Base-by-base conservation (phyloP, 2,113 vertebrate genomes). In the Centrocercus urophasianus region DNA sequence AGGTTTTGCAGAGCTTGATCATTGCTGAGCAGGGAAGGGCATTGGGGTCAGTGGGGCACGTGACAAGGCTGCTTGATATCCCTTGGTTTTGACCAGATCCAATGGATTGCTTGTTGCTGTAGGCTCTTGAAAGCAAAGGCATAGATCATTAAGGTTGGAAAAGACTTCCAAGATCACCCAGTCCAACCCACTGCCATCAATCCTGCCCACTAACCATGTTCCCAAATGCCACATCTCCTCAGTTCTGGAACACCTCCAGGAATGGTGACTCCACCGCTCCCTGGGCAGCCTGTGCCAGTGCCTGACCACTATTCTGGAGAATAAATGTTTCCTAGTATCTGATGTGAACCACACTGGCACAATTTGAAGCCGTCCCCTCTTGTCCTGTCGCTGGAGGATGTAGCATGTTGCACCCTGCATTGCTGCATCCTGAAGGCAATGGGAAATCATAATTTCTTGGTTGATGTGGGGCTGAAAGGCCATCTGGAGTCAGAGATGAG, bases 11-110 rank as follows among this genome's bases (percentile, higher is more conserved):
- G 45, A 66, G 19, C 27, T 54, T 4, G 27, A 61, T 45, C 30
- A 19, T 8, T 0, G 1, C 34, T 43, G 45, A 48, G 21, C 1
- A 1, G 52, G 36, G 34, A 66, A 15, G 36, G 27, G 36, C 32
- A 45, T 7, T 0, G 56, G 27, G 54, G n/a, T 1, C 2, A 48
- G n/a, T 30, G 60, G 72, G 57, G 70, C 1, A 3, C 14, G 10
- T 8, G 18, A 45, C 1, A 0, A 47, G 71, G 34, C 25, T 48
- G 40, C 22, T 76, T 15, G 47, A 47, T 32, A 8, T 18, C 27
- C 69, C 22, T 84, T 30, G 54, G 28, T 25, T 64, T 28, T 59
- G 63, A 22, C 28, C 28, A 38, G 38, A 21, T 47, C 36, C 13
- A 17, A 28, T 36, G 34, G 32, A 12, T 34, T 71, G 81, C 13